A percentile compares a stretch with the other conserved stretches of the same genome.
Conservation (phyloP, 2,888 invertebrate genomes). For the Lomographa bimaculata region DNA sequence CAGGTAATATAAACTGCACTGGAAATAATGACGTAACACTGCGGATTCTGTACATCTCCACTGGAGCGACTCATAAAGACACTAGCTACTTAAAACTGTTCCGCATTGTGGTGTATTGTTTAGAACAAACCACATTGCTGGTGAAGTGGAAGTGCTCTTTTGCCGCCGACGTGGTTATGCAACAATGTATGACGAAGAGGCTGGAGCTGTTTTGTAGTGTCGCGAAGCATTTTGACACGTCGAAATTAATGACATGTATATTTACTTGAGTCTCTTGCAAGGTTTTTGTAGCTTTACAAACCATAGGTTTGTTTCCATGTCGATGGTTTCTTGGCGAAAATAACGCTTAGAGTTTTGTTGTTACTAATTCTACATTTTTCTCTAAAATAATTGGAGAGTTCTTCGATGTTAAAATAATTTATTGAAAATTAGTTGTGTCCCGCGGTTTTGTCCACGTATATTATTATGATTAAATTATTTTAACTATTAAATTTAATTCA, state of each 20-base stretch:
- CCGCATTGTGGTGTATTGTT: constrained; percentile 45
- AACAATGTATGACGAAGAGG: constrained; percentile 49
- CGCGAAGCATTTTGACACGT: constrained; percentile 27
- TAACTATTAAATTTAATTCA: too few species aligned
- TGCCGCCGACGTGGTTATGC: constrained; percentile 33
- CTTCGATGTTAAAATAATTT: too few species aligned
- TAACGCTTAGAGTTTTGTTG: too few species aligned
- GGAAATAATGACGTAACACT: constrained; percentile 29
- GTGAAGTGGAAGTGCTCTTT: constrained; percentile 39
- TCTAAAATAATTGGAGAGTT: too few species aligned
- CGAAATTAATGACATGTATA: constrained; percentile 44
- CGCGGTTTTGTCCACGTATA: too few species aligned
- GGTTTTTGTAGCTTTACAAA: too few species aligned
- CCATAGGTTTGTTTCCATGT: too few species aligned
- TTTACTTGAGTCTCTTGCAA: constrained; percentile 49
- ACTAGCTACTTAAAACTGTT: constrained; percentile 45
- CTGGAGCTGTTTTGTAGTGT: constrained; percentile 22
- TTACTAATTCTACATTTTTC: too few species aligned
- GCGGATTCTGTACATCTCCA: constrained; percentile 24
- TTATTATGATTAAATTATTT: too few species aligned
- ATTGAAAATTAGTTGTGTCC: too few species aligned
- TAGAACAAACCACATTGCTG: constrained; percentile 58
- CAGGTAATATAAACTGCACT: constrained; percentile 31
- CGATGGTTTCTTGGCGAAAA: too few species aligned
- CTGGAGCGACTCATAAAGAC: constrained; percentile 41